phyloP scores from a whole-genome alignment of 2,888 invertebrate species.

The Phengaris alcon region DNA sequence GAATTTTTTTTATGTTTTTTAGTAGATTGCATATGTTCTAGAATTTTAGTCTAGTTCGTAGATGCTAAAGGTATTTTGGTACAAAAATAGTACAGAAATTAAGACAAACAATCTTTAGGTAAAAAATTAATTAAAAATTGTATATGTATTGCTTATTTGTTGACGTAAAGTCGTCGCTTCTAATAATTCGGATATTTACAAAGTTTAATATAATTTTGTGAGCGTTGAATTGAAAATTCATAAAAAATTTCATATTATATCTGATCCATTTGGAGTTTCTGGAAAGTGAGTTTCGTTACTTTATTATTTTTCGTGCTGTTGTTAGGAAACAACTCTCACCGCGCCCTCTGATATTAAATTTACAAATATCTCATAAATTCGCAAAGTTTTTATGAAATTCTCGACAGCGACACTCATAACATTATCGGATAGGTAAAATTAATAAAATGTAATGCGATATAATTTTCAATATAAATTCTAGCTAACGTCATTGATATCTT shows the following conservation, averaged over 20 bases:
- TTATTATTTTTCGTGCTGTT: conserved; percentile 12
- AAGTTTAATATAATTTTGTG: background rate
- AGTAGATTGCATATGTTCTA: background rate
- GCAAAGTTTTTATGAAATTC: conserved; percentile 10
- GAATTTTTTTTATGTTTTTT: background rate
- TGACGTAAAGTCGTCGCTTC: background rate
- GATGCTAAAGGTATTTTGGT: too few species aligned
- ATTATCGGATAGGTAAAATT: background rate
- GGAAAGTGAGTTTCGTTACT: conserved; percentile 5
- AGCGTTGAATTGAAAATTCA: background rate
- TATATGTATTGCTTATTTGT: background rate
- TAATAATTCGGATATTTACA: background rate
- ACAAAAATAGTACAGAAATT: too few species aligned
- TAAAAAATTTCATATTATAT: background rate
- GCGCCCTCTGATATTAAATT: conserved; percentile 8
- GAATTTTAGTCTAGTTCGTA: background rate
- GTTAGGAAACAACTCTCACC: background rate
- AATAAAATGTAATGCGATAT: background rate
- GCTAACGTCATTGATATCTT: background rate
- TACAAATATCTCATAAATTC: conserved; percentile 7
- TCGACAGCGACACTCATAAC: background rate
- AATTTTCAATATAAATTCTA: background rate
- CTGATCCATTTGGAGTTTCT: conserved; percentile 5
- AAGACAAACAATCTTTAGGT: background rate
- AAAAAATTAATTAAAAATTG: background rate